Evolutionary conservation across 1,140 invertebrate genomes (phyloP).

Genomic region (Mycetomoellerius zeteki): DNA sequence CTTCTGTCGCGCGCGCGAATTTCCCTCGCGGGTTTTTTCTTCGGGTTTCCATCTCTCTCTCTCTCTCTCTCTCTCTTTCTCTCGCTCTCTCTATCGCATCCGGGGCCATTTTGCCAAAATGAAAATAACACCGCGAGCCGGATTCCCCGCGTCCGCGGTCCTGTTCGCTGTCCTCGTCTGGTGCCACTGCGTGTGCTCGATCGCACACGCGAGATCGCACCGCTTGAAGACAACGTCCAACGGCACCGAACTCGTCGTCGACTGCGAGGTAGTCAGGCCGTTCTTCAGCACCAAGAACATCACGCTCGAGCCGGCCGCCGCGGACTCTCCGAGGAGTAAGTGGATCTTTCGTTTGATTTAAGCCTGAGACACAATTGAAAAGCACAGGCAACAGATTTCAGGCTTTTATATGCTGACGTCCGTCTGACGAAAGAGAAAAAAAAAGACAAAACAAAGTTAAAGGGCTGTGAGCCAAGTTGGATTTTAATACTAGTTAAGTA

Average conservation of each 20-base stretch:
- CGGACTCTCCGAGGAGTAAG: constrained; percentile 65
- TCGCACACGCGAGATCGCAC: constrained; percentile 60
- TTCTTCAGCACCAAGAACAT: constrained; percentile 81
- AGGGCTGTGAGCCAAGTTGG: too few species aligned
- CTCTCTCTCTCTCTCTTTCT: not conserved
- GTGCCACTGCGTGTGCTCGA: constrained; percentile 49
- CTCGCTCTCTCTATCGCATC: not conserved
- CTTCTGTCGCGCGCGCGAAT: not conserved
- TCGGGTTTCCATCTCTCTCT: not conserved
- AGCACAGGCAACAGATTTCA: too few species aligned
- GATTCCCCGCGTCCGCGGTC: constrained; percentile 12
- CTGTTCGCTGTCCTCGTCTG: constrained; percentile 58
- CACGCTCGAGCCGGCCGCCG: constrained; percentile 54
- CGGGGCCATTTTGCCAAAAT: constrained; percentile 69
- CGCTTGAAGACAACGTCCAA: constrained; percentile 70
- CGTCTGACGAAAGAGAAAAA: too few species aligned
- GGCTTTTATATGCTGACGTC: too few species aligned
- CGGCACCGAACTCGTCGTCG: constrained; percentile 42
- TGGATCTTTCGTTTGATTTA: not conserved
- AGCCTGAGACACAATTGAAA: too few species aligned
- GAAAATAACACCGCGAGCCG: constrained; percentile 66
- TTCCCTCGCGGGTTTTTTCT: not conserved
- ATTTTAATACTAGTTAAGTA: too few species aligned
- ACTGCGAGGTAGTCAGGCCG: constrained; percentile 76
- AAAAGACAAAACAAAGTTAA: too few species aligned